phyloP scores from a whole-genome alignment of 2,888 invertebrate species.

The Nymphalis urticae region DNA sequence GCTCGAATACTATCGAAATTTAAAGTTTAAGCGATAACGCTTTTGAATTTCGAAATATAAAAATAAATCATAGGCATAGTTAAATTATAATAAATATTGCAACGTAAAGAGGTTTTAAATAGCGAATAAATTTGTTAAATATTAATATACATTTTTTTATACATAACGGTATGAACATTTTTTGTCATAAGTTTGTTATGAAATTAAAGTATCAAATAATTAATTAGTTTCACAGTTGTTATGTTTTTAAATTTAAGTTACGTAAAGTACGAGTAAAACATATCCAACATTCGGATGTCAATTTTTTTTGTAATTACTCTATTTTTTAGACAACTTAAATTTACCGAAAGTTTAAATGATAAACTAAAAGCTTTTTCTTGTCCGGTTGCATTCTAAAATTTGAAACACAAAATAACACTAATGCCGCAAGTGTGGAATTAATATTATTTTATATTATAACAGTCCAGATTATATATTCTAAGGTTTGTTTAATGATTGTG shows the following conservation, averaged over 20 bases:
- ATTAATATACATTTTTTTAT: too few relatives aligned
- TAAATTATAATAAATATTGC: background rate
- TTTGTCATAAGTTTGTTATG: too few relatives aligned
- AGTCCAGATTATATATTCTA: too few relatives aligned
- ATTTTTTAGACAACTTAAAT: background rate
- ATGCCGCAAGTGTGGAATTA: background rate
- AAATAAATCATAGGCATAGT: background rate
- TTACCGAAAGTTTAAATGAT: background rate
- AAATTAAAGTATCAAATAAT: too few relatives aligned
- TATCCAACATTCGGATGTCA: too few relatives aligned
- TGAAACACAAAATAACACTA: background rate
- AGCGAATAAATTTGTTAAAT: too few relatives aligned
- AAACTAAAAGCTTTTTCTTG: background rate
- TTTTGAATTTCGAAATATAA: slow-evolving; percentile 8
- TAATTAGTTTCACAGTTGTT: too few relatives aligned
- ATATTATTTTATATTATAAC: too few relatives aligned
- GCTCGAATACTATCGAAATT: slow-evolving; percentile 29
- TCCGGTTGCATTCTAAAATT: background rate
- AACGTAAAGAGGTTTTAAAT: background rate
- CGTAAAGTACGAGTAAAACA: too few relatives aligned
- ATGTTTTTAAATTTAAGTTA: too few relatives aligned
- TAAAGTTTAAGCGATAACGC: slow-evolving; percentile 35
- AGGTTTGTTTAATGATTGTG: too few relatives aligned
- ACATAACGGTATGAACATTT: too few relatives aligned
- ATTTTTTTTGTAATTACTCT: background rate